Conservation (phyloP, 1,140 invertebrate species). For the Achroia grisella region DNA sequence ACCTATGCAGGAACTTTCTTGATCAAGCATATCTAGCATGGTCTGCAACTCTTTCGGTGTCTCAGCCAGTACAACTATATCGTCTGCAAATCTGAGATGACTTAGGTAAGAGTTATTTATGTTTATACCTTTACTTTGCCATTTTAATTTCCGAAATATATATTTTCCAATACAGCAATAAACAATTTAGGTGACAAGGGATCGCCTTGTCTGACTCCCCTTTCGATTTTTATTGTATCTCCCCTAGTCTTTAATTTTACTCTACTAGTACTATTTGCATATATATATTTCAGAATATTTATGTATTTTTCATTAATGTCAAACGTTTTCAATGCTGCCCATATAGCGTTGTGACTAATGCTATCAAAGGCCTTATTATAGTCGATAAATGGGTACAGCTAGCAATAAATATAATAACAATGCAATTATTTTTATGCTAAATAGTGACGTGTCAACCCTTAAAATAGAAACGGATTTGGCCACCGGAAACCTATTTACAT, state of each 20-base stretch:
- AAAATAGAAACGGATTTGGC: conserved; percentile 5
- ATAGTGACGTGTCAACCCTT: neutral
- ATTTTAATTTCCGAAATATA: conserved; percentile 9
- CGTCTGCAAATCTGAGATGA: conserved; percentile 16
- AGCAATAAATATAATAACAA: too few relatives aligned
- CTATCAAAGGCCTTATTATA: neutral
- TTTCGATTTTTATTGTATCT: conserved; percentile 3
- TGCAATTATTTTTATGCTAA: too few relatives aligned
- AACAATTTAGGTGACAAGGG: conserved; percentile 19
- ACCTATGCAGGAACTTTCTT: too few relatives aligned
- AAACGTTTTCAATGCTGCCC: neutral
- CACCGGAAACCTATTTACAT: conserved; percentile 7
- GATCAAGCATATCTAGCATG: too few relatives aligned
- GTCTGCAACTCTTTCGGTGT: too few relatives aligned
- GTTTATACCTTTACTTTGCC: conserved; percentile 6
- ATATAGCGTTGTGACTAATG: neutral
- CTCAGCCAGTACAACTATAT: conserved; percentile 8
- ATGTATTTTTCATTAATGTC: neutral
- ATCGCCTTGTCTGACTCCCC: conserved; percentile 11
- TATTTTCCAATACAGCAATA: conserved; percentile 8
- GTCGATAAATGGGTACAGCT: too few relatives aligned
- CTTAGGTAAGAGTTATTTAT: conserved; percentile 10
- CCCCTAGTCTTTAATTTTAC: neutral
- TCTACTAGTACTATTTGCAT: neutral
- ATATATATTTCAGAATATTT: neutral